Conservation (phyloP, 2,797 vertebrate genomes). For the Notamacropus eugenii region DNA sequence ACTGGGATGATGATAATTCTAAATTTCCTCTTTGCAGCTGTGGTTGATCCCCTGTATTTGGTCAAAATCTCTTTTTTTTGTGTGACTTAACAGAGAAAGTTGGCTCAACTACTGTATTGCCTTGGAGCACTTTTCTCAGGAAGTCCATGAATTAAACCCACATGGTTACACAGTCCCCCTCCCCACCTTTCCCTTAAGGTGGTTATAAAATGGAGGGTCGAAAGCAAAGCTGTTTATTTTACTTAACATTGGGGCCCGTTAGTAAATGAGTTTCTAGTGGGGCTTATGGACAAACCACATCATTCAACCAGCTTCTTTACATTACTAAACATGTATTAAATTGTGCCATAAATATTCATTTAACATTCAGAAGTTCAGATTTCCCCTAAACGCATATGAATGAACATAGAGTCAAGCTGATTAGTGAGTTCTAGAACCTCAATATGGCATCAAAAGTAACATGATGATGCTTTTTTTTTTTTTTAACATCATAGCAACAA, state of each 20-base stretch:
- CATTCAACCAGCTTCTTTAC: conserved; percentile 80
- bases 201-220: conserved; percentile 84
- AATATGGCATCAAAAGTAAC: conserved; percentile 1
- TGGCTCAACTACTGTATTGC: conserved; percentile 84
- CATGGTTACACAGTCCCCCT: conserved; percentile 81
- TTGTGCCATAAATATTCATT: conserved; percentile 81
- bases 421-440: conserved; percentile 65
- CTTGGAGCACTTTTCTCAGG: conserved; percentile 80
- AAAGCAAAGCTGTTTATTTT: conserved; percentile 86
- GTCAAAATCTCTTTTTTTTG: conserved; percentile 73
- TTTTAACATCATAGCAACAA: not conserved
- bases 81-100: conserved; percentile 83
- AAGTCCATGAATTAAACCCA: conserved; percentile 87
- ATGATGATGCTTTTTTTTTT: not conserved
- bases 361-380: conserved; percentile 77
- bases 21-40: conserved; percentile 89
- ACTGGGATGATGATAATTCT: conserved; percentile 87
- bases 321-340: conserved; percentile 81
- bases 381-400: conserved; percentile 71
- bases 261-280: conserved; percentile 84
- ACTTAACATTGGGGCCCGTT: conserved; percentile 84
- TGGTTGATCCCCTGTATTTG: conserved; percentile 85
- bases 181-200: conserved; percentile 84
- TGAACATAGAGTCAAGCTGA: conserved; percentile 65
- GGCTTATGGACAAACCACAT: conserved; percentile 78